Base-by-base conservation (phyloP, 2,113 vertebrate species). In the Brachirus orientalis region DNA sequence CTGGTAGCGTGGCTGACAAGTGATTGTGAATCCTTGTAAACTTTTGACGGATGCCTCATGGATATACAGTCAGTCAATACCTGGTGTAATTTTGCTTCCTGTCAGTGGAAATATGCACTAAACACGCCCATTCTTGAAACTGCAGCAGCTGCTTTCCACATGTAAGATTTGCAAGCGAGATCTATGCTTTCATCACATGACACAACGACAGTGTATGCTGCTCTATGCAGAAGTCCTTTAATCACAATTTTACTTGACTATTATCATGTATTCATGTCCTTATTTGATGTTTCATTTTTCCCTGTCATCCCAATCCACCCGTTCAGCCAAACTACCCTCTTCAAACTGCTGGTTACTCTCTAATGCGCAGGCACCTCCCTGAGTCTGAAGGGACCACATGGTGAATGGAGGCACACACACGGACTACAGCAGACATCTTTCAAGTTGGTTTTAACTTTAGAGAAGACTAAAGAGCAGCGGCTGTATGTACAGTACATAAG, bases 271-370 rank as follows among this genome's bases (percentile, higher is more conserved):
- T 44, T 80, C 62, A 59, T 20, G 61, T 60, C 70, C 70, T 69
- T 63, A 28, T 28, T 28, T 28, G 53, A 76, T 71, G 59, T 67
- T 72, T 40, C 10, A 13, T 69, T 41, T 38, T 9, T 55, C 68
- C 51, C 61, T 47, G 45, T 47, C 70, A 53, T 43, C 33, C 52
- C 44, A 63, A 66, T 63, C 69, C 65, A 63, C 60, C 11, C 0
- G 38, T 72, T 72, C 77, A 65, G 58, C 63, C 45, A 66, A 45
- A 57, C 70, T 55, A 55, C 33, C 51, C 35, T 62, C 37, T 66
- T 43, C 53, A 79, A 82, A 80, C 82, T 63, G 55, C 50, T 81
- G 56, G 84, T 91, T 88, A 86, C 82, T 47, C 51, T 8, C 47
- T 77, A 53, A 80, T 80, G 66, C 64, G 57, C 38, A 45, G 82